Evolutionary conservation across 2,797 vertebrate genomes (phyloP).

Genomic region (Sebastolobus altivelis): DNA sequence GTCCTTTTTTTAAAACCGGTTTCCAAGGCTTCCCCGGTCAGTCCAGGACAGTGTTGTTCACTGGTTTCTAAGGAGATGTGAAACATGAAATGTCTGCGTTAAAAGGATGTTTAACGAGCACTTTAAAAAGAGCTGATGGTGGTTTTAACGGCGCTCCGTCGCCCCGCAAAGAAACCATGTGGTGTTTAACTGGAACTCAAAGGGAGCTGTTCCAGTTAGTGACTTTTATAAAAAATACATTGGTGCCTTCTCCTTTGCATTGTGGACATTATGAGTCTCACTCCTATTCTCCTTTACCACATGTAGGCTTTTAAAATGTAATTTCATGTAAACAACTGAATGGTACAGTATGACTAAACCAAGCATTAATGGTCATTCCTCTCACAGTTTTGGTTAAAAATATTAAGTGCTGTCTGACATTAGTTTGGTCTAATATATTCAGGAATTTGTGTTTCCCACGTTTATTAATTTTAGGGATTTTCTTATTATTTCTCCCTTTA

Average conservation of each 20-base stretch:
- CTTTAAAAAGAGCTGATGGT: background rate
- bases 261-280: background rate
- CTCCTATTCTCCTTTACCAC: background rate
- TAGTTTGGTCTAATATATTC: background rate
- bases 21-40: background rate
- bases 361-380: background rate
- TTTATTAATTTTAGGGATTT: background rate
- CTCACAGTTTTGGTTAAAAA: background rate
- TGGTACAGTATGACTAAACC: background rate
- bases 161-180: background rate
- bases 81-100: background rate
- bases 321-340: background rate
- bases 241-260: background rate
- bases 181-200: background rate
- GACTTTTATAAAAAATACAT: background rate
- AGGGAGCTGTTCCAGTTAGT: background rate
- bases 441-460: background rate
- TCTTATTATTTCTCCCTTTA: background rate
- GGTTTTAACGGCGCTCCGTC: background rate
- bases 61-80: background rate
- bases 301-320: background rate
- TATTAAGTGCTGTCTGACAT: background rate
- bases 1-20: background rate
- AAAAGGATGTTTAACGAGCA: constrained; percentile 27
- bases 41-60: background rate